A percentile compares a stretch with the other conserved stretches of the same genome.
phyloP scores from a whole-genome alignment of 2,797 vertebrate genomes.

The Oryzias sinensis region DNA sequence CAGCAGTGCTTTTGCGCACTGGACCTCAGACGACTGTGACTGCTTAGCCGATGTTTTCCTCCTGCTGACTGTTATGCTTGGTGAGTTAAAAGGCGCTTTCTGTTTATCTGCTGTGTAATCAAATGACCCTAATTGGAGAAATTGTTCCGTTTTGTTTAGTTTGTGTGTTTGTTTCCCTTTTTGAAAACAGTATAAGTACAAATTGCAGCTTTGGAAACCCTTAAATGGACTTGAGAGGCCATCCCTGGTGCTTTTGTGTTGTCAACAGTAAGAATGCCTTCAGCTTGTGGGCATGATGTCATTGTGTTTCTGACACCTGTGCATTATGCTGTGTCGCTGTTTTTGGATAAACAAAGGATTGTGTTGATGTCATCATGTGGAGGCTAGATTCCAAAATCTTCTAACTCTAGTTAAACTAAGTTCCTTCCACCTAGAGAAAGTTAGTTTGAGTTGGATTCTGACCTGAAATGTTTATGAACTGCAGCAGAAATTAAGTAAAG shows the following conservation, averaged over 20 bases:
- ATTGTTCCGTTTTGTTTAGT: not conserved
- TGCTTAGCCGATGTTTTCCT: slow-evolving; percentile 8
- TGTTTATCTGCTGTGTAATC: slow-evolving; percentile 2
- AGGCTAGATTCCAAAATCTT: not conserved
- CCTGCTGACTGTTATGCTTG: slow-evolving; percentile 27
- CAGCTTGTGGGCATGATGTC: slow-evolving; percentile 1
- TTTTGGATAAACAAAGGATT: slow-evolving; percentile 11
- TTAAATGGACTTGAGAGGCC: not conserved
- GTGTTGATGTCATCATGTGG: slow-evolving; percentile 1
- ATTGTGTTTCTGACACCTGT: not conserved
- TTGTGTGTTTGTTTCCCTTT: not conserved
- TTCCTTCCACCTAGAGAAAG: too few relatives aligned
- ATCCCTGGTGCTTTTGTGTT: too few relatives aligned
- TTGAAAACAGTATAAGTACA: too few relatives aligned
- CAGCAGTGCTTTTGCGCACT: slow-evolving; percentile 32
- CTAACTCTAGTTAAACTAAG: too few relatives aligned
- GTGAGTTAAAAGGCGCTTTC: slow-evolving; percentile 38
- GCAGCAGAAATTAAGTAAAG: too few relatives aligned
- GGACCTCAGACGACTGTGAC: slow-evolving; percentile 17
- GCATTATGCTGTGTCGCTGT: slow-evolving; percentile 5
- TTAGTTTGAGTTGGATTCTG: too few relatives aligned
- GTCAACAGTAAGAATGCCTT: too few relatives aligned
- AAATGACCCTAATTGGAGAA: slow-evolving; percentile 13
- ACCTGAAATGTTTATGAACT: too few relatives aligned
- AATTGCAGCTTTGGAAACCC: not conserved